These are phyloP conservation scores for Theristicus caerulescens DNA, from an alignment of 2,113 vertebrate species.

Conservation along the genomic window DNA sequence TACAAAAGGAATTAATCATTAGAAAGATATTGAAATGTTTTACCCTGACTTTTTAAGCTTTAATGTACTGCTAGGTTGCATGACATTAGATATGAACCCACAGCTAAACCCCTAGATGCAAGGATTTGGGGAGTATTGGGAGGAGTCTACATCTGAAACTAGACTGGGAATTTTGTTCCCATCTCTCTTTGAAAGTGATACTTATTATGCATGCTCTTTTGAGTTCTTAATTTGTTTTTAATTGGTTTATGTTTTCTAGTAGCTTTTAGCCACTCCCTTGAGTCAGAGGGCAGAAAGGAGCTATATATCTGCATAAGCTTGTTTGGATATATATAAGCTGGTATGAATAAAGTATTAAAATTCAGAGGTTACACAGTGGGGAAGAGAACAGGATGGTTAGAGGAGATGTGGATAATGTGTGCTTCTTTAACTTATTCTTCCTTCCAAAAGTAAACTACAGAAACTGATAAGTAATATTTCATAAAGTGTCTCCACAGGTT, in stretches of 20 bases:
- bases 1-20: constrained; percentile 70
- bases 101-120: background rate
- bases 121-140: background rate
- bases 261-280: background rate
- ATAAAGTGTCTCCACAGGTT: background rate
- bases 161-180: background rate
- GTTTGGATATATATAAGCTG: background rate
- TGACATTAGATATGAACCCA: background rate
- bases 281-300: background rate
- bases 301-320: background rate
- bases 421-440: background rate
- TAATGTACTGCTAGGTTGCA: background rate
- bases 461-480: background rate
- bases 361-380: background rate
- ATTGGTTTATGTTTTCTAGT: background rate
- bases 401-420: background rate
- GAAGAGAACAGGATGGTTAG: background rate
- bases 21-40: constrained; percentile 51
- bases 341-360: background rate
- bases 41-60: constrained; percentile 26
- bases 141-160: background rate
- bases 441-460: background rate
- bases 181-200: background rate
- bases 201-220: background rate
- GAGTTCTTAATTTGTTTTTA: constrained; percentile 10